Evolutionary conservation across 2,888 invertebrate genomes (phyloP).

Genomic region (Ganaspis brasiliensis): DNA sequence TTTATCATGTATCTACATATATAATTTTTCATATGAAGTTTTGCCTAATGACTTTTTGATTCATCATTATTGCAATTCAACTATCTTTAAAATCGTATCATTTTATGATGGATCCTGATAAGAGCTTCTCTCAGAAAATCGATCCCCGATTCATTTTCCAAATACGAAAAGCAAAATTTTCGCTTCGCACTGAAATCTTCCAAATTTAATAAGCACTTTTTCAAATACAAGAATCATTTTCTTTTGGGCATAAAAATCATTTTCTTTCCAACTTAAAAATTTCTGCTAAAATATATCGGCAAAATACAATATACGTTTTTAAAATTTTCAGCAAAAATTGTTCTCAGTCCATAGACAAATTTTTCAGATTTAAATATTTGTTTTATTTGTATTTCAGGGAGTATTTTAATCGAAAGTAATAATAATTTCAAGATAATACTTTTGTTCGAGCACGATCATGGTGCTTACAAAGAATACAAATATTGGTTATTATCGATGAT

Average conservation of each 20-base stretch:
- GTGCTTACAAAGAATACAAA: slow-evolving; percentile 36
- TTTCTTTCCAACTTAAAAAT: no score
- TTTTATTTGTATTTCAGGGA: not conserved
- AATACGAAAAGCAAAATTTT: not conserved
- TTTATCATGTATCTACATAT: slow-evolving; percentile 77
- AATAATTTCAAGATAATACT: slow-evolving; percentile 36
- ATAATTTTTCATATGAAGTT: slow-evolving; percentile 65
- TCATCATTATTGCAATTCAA: slow-evolving; percentile 62
- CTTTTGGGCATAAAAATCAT: no score
- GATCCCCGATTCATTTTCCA: slow-evolving; percentile 4
- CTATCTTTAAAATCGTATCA: slow-evolving; percentile 62
- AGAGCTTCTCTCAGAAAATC: slow-evolving; percentile 64
- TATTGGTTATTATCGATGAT: slow-evolving; percentile 44
- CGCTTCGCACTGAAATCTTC: no score
- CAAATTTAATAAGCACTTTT: no score
- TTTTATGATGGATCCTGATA: slow-evolving; percentile 70
- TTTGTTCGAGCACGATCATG: slow-evolving; percentile 46
- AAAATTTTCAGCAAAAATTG: not conserved
- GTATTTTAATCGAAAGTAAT: slow-evolving; percentile 16
- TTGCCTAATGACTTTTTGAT: slow-evolving; percentile 57
- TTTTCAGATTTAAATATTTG: not conserved
- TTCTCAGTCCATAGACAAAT: slow-evolving; percentile 9
- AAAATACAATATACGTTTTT: not conserved
- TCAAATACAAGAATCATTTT: no score
- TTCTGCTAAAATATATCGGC: no score